phyloP scores from a whole-genome alignment of 2,888 invertebrate genomes.

The Lasius platythorax region DNA sequence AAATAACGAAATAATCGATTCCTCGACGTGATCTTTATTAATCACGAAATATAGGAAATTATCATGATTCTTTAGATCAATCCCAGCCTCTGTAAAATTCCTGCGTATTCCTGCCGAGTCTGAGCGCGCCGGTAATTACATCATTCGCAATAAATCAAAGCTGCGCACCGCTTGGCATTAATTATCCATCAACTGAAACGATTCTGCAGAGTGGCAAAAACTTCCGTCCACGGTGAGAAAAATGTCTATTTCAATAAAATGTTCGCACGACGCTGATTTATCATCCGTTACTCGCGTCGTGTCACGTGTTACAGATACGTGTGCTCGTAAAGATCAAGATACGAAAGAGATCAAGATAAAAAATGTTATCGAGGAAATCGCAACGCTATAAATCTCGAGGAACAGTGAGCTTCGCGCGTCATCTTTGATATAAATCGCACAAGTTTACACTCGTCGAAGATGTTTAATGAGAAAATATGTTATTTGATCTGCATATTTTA shows the following conservation, averaged over 20 bases:
- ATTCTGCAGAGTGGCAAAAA: slow-evolving; percentile 38
- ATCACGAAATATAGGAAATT: slow-evolving; percentile 18
- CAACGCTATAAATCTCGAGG: not conserved
- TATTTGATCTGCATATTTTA: not conserved
- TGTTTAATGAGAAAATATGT: not conserved
- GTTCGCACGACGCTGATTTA: slow-evolving; percentile 17
- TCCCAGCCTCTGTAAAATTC: slow-evolving; percentile 3
- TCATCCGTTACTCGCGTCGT: not conserved
- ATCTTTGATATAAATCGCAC: not conserved
- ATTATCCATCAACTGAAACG: slow-evolving; percentile 48
- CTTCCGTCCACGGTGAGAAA: slow-evolving; percentile 24
- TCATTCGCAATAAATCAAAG: slow-evolving; percentile 52
- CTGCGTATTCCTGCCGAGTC: not conserved
- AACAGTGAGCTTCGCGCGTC: not conserved
- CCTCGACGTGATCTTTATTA: slow-evolving; percentile 19
- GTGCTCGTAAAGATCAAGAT: not conserved
- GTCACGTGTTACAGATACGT: not conserved
- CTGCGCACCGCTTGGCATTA: slow-evolving; percentile 33
- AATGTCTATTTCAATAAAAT: slow-evolving; percentile 37
- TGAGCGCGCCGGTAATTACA: slow-evolving; percentile 37
- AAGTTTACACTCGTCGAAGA: not conserved
- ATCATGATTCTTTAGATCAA: slow-evolving; percentile 1
- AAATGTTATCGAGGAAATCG: not conserved
- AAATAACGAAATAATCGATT: not conserved
- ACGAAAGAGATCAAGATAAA: not conserved